These are phyloP conservation scores for Botia almorhae DNA, from an alignment of 2,797 vertebrate genomes.

Conservation along the genomic window DNA sequence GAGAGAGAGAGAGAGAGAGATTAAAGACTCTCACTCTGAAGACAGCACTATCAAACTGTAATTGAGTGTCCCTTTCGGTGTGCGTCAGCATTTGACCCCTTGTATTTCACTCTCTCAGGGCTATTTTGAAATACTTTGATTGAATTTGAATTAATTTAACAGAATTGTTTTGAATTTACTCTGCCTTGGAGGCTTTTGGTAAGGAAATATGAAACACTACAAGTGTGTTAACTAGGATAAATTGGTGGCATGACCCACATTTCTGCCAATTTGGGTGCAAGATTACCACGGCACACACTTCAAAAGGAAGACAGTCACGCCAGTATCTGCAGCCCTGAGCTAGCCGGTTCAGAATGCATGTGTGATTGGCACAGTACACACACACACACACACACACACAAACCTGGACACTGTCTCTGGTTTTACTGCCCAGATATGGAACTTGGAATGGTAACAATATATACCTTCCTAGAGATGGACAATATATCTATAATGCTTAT, in stretches of 20 bases:
- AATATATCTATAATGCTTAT: background rate
- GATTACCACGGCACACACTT: slow-evolving; percentile 49
- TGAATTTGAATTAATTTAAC: slow-evolving; percentile 23
- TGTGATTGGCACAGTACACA: slow-evolving; percentile 18
- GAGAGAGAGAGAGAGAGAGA: background rate
- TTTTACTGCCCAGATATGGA: background rate
- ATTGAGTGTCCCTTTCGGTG: slow-evolving; percentile 8
- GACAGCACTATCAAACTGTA: background rate
- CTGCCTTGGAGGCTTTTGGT: slow-evolving; percentile 14
- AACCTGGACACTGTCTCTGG: background rate
- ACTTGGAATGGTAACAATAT: background rate
- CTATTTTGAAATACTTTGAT: slow-evolving; percentile 26
- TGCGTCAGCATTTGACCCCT: background rate
- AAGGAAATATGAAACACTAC: slow-evolving; percentile 12
- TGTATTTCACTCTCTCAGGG: background rate
- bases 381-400: background rate
- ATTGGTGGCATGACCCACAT: slow-evolving; percentile 52
- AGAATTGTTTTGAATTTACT: slow-evolving; percentile 42
- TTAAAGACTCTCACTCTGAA: background rate
- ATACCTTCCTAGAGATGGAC: background rate
- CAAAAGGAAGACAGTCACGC: slow-evolving; percentile 38
- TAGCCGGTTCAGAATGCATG: slow-evolving; percentile 12
- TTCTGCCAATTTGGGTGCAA: slow-evolving; percentile 49
- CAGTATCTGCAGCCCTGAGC: slow-evolving; percentile 44
- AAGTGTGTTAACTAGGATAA: slow-evolving; percentile 34